A percentile compares a stretch with the other conserved stretches of the same genome.
Evolutionary conservation across 2,797 vertebrate genomes (phyloP).

Genomic region (Chelidonichthys spinosus): DNA sequence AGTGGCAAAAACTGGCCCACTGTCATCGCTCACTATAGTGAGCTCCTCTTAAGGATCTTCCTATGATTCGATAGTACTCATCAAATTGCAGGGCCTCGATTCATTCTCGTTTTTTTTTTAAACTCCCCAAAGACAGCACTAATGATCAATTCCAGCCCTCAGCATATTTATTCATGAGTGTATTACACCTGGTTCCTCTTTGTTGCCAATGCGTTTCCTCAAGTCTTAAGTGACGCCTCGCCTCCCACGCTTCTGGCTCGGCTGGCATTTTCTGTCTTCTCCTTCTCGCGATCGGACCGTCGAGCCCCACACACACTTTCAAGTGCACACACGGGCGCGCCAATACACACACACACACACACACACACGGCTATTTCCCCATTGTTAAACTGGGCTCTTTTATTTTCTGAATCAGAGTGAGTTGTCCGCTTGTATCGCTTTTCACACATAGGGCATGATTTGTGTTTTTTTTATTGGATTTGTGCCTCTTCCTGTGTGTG

Average conservation of each 20-base stretch:
- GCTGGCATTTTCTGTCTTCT: conserved; percentile 55
- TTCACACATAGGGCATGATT: not conserved
- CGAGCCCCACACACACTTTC: conserved; percentile 32
- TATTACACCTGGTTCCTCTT: conserved; percentile 77
- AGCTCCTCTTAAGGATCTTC: conserved; percentile 48
- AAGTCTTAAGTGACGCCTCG: conserved; percentile 66
- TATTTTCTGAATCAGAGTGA: conserved; percentile 35
- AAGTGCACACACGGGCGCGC: conserved; percentile 27
- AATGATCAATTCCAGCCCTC: conserved; percentile 75
- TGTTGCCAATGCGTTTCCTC: conserved; percentile 71
- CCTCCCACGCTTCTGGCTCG: conserved; percentile 62
- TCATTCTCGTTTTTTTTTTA: conserved; percentile 35
- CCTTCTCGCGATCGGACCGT: conserved; percentile 46
- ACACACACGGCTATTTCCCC: conserved; percentile 18
- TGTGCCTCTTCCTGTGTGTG: not conserved
- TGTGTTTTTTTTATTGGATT: not conserved
- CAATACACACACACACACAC: not conserved
- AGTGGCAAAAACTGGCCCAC: conserved; percentile 33
- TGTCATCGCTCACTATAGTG: conserved; percentile 46
- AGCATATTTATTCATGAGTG: conserved; percentile 76
- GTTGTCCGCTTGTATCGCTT: conserved; percentile 1
- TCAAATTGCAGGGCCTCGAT: conserved; percentile 53
- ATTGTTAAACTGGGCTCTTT: conserved; percentile 43
- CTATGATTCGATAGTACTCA: conserved; percentile 51
- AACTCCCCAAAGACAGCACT: conserved; percentile 58